Conservation (phyloP, 2,113 vertebrate genomes). For the Calidris pugnax region DNA sequence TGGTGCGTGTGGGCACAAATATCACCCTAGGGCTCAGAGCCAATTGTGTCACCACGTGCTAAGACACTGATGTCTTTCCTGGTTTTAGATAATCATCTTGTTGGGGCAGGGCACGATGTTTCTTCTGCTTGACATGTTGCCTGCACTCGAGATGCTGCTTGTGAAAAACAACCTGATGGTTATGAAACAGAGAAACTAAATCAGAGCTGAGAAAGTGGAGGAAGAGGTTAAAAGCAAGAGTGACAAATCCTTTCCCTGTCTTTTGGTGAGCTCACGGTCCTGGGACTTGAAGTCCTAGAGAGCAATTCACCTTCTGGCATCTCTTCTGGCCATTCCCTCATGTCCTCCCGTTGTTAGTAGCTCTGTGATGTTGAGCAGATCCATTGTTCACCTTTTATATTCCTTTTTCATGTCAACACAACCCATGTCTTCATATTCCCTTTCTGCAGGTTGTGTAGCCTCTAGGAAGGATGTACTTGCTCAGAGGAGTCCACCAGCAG, state of each 20-base stretch:
- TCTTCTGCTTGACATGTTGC: neutral
- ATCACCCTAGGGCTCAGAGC: neutral
- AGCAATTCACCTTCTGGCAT: neutral
- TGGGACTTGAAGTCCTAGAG: neutral
- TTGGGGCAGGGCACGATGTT: neutral
- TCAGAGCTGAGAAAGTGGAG: neutral
- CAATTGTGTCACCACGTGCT: neutral
- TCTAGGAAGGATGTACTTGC: neutral
- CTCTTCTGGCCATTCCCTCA: rapidly evolving
- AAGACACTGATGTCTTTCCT: neutral
- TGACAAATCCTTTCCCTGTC: neutral
- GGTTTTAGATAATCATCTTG: neutral
- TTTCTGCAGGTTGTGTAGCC: neutral
- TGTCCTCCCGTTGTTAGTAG: neutral
- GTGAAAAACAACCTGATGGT: neutral
- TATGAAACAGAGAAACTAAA: neutral
- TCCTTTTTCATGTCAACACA: neutral
- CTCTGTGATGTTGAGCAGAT: neutral
- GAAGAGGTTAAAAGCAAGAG: neutral
- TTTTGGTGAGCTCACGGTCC: neutral
- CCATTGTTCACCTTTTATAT: neutral
- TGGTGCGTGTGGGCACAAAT: neutral
- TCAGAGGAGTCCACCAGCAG: neutral
- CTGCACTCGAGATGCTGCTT: neutral
- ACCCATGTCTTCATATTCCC: neutral